Evolutionary conservation across 2,888 invertebrate species (phyloP).

Genomic region (Papilio demoleus): DNA sequence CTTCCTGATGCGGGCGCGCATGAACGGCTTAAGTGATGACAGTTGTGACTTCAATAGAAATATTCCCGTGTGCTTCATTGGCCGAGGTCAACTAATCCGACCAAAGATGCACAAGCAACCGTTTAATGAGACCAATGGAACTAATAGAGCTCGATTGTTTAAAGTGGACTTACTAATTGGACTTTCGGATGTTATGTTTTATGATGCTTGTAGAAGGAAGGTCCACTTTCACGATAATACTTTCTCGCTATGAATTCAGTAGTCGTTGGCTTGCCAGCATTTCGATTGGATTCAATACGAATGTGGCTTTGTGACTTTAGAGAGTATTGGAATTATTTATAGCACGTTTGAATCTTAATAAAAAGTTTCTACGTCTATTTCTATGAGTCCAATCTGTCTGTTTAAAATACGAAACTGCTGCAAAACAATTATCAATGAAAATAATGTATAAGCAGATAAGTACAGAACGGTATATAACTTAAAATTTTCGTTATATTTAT

Average conservation of each 20-base stretch:
- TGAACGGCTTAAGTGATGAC: conserved; percentile 75
- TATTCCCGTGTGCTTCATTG: conserved; percentile 76
- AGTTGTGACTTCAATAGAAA: conserved; percentile 69
- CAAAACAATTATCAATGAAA: not conserved
- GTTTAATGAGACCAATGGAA: conserved; percentile 74
- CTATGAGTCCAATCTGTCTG: not conserved
- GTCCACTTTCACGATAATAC: conserved; percentile 32
- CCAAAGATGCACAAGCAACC: conserved; percentile 63
- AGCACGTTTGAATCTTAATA: conserved; percentile 21
- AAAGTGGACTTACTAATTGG: conserved; percentile 45
- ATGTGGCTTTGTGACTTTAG: conserved; percentile 29
- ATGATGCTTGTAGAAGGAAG: conserved; percentile 9
- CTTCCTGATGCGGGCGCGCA: conserved; percentile 80
- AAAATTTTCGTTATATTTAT: too few species aligned
- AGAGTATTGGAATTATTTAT: conserved; percentile 34
- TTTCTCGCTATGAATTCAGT: conserved; percentile 31
- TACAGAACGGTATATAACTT: too few species aligned
- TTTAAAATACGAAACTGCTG: conserved; percentile 1
- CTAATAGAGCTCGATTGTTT: conserved; percentile 68
- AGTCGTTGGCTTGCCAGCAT: conserved; percentile 29
- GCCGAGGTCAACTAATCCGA: conserved; percentile 76
- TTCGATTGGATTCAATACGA: conserved; percentile 27
- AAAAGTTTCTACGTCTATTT: conserved; percentile 4
- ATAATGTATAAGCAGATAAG: conserved; percentile 35
- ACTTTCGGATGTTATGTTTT: conserved; percentile 37